Evolutionary conservation across 1,140 invertebrate species (phyloP), one percentile per base, ranked within the genome.

Genomic region (Trichoplusia ni): DNA sequence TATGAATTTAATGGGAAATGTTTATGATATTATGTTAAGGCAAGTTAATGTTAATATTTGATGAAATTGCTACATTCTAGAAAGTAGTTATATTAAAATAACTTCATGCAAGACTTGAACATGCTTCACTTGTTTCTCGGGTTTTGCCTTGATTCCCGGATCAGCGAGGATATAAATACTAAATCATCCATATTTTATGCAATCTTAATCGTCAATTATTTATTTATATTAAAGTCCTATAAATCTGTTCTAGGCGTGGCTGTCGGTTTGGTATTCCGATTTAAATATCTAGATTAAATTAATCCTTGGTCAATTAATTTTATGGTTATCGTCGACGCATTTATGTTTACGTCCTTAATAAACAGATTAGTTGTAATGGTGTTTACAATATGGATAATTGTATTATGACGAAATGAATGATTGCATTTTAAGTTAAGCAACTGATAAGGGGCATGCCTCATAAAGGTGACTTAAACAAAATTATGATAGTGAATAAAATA

Each of bases 401-500:
- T 9, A 53, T 35, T 53, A 35, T 53, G 19, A 21, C n/a, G 14
- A 29, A 40, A 19, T 51, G 14, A 33, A 51, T 35, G 46, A 49
- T 31, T 29, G 5, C 25, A 49, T 25, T 25, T 49, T 49, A 47
- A 44, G 18, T 53, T 31, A 53, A 37, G 25, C 8, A 11, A 25
- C 13, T 37, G 47, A 51, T 51, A 51, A 49, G 9, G 7, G 31
- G 18, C 46, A 51, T 21, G 16, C 25, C 16, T 29, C 23, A 29
- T 49, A 49, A 49, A 31, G 14, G 23, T 49, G 46, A 18, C 25
- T 49, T 47, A 49, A 44, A 42, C 6, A 42, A 42, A 42, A 4
- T 21, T 21, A n/a, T 13, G 14, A 18, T 49, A 49, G 29, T 18
- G n/a, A n/a, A 49, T 16, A 49, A 31, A 29, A 29, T 7, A 29